Conservation (phyloP, 2,888 invertebrate genomes). For the Allygus modestus region DNA sequence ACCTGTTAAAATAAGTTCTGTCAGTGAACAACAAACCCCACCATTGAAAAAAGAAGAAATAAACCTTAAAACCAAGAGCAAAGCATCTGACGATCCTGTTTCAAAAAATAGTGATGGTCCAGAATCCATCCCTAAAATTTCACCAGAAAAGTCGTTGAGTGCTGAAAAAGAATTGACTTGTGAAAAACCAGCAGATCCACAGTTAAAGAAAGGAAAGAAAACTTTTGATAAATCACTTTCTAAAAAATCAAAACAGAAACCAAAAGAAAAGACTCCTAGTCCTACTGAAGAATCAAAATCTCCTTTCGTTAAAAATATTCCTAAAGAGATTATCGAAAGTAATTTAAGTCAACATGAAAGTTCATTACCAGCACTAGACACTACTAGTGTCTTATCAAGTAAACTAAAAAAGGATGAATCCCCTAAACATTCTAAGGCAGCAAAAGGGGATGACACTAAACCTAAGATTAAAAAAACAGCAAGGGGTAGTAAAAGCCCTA, state of each 20-base stretch:
- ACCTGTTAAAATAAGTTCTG: not conserved
- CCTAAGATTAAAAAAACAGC: not conserved
- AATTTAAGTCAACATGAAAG: not conserved
- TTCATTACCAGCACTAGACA: not conserved
- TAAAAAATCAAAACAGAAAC: constrained; percentile 17
- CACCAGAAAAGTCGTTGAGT: not conserved
- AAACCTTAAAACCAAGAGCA: not conserved
- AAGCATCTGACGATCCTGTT: not conserved
- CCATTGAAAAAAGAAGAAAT: not conserved
- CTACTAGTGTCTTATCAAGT: not conserved
- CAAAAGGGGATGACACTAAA: not conserved
- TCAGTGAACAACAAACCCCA: not conserved
- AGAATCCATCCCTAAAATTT: not conserved
- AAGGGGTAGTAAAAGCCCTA: not conserved
- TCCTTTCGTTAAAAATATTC: constrained; percentile 7
- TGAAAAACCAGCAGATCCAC: not conserved
- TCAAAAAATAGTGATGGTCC: not conserved
- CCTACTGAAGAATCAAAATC: constrained; percentile 1
- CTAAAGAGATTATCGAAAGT: not conserved
- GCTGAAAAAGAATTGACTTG: not conserved
- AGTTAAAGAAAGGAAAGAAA: constrained; percentile 19
- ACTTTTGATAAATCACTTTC: constrained; percentile 2
- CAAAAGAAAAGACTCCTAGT: constrained; percentile 14
- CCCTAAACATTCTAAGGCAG: not conserved
- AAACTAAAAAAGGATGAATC: not conserved